Evolutionary conservation across 53 echinoderm and acorn worm genomes (phyloP).

Genomic region (Luidia sarsii): DNA sequence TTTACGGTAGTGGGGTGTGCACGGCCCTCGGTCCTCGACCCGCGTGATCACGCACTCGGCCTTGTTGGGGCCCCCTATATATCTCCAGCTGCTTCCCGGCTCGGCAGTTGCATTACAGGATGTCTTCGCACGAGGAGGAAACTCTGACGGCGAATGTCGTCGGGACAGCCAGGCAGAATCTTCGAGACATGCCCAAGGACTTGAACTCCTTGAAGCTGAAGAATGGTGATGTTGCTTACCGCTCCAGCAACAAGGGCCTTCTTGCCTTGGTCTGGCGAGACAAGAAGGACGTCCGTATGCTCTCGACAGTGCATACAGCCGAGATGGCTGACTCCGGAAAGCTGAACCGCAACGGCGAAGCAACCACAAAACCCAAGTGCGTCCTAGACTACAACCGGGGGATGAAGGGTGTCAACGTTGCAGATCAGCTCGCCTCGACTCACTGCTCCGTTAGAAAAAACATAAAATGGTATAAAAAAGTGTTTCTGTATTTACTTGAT

Average conservation of each 20-base stretch:
- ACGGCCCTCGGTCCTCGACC: too few relatives aligned
- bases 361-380: not conserved
- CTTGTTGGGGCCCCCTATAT: too few relatives aligned
- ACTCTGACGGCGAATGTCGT: slow-evolving; percentile 60
- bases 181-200: slow-evolving; percentile 10
- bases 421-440: not conserved
- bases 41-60: too few relatives aligned
- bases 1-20: too few relatives aligned
- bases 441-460: not conserved
- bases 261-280: slow-evolving; percentile 31
- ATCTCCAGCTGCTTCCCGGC: too few relatives aligned
- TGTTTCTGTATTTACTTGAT: not conserved
- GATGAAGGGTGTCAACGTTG: not conserved
- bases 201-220: slow-evolving; percentile 17
- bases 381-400: too few relatives aligned
- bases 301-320: slow-evolving; percentile 43
- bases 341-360: too few relatives aligned
- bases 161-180: slow-evolving; percentile 50
- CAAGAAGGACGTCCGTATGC: slow-evolving; percentile 43
- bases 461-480: not conserved
- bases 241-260: slow-evolving; percentile 11
- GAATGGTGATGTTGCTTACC: not conserved
- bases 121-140: too few relatives aligned
- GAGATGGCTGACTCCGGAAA: too few relatives aligned
- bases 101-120: too few relatives aligned